Evolutionary conservation across 2,888 invertebrate species (phyloP).

Genomic region (Caradrina kadenii): DNA sequence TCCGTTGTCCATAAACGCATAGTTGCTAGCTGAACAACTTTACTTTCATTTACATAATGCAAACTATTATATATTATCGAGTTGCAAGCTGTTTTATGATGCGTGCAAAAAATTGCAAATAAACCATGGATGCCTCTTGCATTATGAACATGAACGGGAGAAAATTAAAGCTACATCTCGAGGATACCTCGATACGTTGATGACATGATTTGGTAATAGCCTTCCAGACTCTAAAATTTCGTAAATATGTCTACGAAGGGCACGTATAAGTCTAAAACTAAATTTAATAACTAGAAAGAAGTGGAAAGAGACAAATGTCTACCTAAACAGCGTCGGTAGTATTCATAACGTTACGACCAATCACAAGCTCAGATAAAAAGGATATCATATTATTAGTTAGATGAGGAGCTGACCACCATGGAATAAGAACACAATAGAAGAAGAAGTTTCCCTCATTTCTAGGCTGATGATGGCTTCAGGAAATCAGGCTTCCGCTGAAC

Average conservation of each 20-base stretch:
- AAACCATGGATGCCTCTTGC: not conserved
- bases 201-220: not conserved
- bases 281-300: too few relatives aligned
- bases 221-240: not conserved
- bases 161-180: slow-evolving; percentile 3
- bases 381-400: not conserved
- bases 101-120: slow-evolving; percentile 37
- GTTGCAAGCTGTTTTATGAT: slow-evolving; percentile 23
- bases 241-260: not conserved
- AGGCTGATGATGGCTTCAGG: not conserved
- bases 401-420: not conserved
- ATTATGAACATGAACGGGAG: slow-evolving; percentile 1
- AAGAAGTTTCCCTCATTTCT: not conserved
- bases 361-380: not conserved
- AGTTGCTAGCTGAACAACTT: slow-evolving; percentile 71
- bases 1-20: slow-evolving; percentile 64
- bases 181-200: not conserved
- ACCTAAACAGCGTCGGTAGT: too few relatives aligned
- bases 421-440: not conserved
- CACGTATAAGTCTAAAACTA: not conserved
- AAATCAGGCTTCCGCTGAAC: not conserved
- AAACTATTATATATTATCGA: slow-evolving; percentile 56
- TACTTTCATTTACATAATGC: slow-evolving; percentile 82
- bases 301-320: not conserved
- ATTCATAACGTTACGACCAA: not conserved